phyloP scores from a whole-genome alignment of 2,113 vertebrate species.

The Callocephalon fimbriatum region DNA sequence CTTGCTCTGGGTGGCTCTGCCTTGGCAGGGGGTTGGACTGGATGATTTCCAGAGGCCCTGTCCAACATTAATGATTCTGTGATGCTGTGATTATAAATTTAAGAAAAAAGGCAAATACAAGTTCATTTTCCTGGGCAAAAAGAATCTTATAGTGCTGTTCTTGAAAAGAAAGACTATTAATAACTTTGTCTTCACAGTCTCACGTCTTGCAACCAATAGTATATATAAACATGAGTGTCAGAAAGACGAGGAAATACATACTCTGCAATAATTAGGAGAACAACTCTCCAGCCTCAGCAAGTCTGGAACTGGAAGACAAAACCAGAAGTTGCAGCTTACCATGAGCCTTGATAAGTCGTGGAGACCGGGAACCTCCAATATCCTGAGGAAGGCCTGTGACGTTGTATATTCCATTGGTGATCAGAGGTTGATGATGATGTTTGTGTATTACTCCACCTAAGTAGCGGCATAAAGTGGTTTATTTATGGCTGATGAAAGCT shows the following conservation, averaged over 20 bases:
- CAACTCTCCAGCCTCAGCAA: not conserved
- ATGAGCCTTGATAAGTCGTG: conserved; percentile 80
- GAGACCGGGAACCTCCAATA: conserved; percentile 80
- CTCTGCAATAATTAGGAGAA: not conserved
- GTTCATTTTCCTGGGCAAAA: not conserved
- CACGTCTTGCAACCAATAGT: not conserved
- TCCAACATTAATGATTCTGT: not conserved
- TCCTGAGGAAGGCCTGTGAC: conserved; percentile 73
- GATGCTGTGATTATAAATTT: not conserved
- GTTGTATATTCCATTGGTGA: conserved; percentile 74
- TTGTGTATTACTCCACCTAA: conserved; percentile 76
- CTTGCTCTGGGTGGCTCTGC: not conserved
- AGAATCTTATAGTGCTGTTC: not conserved
- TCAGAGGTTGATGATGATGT: conserved; percentile 83
- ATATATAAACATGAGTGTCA: fast-evolving
- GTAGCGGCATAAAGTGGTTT: not conserved
- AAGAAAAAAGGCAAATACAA: not conserved
- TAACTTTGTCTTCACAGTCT: not conserved
- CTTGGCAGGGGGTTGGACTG: not conserved
- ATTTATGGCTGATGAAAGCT: not conserved
- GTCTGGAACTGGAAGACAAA: not conserved
- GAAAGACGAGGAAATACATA: not conserved
- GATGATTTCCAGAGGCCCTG: not conserved
- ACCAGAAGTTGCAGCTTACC: conserved; percentile 67
- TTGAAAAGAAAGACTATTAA: not conserved